Conservation (phyloP, 2,113 vertebrate genomes). For the Andinoacara biseriatus region DNA sequence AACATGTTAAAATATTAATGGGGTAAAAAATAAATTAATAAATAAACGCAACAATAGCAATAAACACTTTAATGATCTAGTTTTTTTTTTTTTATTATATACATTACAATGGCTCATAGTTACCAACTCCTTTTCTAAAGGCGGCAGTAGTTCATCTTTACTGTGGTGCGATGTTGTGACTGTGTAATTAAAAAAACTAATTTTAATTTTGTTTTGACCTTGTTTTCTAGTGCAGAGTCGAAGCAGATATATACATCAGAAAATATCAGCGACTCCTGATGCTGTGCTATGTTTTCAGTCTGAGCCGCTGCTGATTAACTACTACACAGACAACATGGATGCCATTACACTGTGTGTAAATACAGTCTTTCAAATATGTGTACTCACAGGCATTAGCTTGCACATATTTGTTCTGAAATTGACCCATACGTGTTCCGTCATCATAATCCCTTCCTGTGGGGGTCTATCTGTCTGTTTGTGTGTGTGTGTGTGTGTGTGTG, state of each 20-base stretch:
- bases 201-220: slow-evolving; percentile 44
- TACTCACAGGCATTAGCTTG: not conserved
- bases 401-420: slow-evolving; percentile 33
- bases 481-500: slow-evolving; percentile 17
- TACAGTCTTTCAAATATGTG: not conserved
- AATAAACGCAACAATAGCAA: not conserved
- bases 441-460: not conserved
- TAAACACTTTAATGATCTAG: not conserved
- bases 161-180: slow-evolving; percentile 10
- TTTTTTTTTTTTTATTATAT: not conserved
- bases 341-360: slow-evolving; percentile 4
- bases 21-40: not conserved
- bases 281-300: slow-evolving; percentile 14
- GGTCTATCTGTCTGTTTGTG: slow-evolving; percentile 23
- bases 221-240: slow-evolving; percentile 27
- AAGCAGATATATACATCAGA: slow-evolving; percentile 4
- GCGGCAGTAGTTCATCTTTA: slow-evolving; percentile 22
- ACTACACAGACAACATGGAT: slow-evolving; percentile 28
- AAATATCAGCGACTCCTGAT: not conserved
- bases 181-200: slow-evolving; percentile 35
- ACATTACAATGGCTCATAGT: slow-evolving; percentile 1
- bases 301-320: slow-evolving; percentile 52
- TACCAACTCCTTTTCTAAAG: slow-evolving; percentile 22
- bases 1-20: not conserved
- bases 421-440: slow-evolving; percentile 22